These are phyloP conservation scores for Balaeniceps rex DNA, from an alignment of 2,113 vertebrate species.

Conservation along the genomic window DNA sequence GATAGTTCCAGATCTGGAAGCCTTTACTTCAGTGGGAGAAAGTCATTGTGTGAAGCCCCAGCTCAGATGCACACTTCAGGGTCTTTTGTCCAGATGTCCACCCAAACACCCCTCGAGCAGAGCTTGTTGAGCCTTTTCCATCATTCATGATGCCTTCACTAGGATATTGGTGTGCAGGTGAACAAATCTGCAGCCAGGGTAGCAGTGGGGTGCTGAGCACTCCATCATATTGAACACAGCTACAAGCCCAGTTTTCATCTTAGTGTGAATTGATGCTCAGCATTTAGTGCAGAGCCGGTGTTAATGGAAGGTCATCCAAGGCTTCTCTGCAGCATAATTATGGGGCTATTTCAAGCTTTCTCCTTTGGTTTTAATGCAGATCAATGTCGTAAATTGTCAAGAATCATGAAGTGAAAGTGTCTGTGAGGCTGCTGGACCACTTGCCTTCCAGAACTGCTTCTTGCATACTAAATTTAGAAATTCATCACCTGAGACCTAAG, in stretches of 20 bases:
- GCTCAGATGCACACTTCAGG: neutral
- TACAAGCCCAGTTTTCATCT: neutral
- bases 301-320: conserved; percentile 52
- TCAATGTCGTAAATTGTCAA: neutral
- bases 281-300: neutral
- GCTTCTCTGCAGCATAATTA: conserved; percentile 13
- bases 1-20: neutral
- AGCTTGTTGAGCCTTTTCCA: neutral
- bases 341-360: conserved; percentile 41
- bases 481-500: neutral
- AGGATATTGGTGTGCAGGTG: neutral
- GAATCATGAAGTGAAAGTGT: neutral
- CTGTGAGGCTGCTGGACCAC: neutral
- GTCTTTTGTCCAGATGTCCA: neutral
- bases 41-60: neutral
- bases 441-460: neutral
- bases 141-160: neutral
- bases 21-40: neutral
- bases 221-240: neutral
- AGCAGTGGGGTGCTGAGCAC: neutral
- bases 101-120: neutral
- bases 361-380: conserved; percentile 41
- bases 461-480: neutral
- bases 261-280: neutral
- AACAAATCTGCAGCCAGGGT: neutral